Base-by-base conservation (phyloP, 2,113 vertebrate genomes). In the Cettia cetti region DNA sequence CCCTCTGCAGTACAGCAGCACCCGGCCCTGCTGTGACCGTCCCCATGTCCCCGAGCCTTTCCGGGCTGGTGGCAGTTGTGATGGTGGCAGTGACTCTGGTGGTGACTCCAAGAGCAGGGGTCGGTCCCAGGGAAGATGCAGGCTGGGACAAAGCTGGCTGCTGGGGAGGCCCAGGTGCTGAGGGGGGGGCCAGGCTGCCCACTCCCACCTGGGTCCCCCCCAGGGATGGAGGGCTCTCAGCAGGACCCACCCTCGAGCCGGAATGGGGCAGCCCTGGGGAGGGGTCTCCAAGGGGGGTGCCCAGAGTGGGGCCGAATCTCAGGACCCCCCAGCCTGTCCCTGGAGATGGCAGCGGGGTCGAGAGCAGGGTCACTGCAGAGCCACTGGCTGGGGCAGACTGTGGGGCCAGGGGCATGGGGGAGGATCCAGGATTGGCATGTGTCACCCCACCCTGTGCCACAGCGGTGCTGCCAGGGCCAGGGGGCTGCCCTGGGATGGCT, bases 371-470 rank as follows among this genome's bases (percentile, higher is more conserved):
- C 7, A 3, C n/a, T 6, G 40, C 52, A 39, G 89, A 70, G 75
- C 33, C 3, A 1, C 44, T 1, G 11, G 10, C 10, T 39, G 61
- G 44, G 63, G 23, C 16, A 40, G 86, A 13, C 47, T 82, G 66
- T 3, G 24, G 59, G 83, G 76, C 59, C 0, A 0, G 10, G 23
- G 71, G 14, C 4, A 33, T 0, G 0, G 0, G 33, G 11, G 31
- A 23, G 8, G n/a, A 4, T 3, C 11, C 75, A 10, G 49, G n/a
- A 33, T 11, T 66, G 47, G 54, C 0, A 0, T 3, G 3, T 18
- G n/a, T 9, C 59, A 33, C 33, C 39, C 10, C 1, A 5, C 22
- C 23, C 61, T 45, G 79, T 15, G 24, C 70, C 7, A 4, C 59
- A 4, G 53, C 0, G 0, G 20, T 26, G 21, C 82, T 88, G 69